Percentiles rank a stretch among this genome's conserved stretches.
These are phyloP conservation scores for Cephalopholis sonnerati DNA, from an alignment of 2,113 vertebrate genomes.

Conservation along the genomic window DNA sequence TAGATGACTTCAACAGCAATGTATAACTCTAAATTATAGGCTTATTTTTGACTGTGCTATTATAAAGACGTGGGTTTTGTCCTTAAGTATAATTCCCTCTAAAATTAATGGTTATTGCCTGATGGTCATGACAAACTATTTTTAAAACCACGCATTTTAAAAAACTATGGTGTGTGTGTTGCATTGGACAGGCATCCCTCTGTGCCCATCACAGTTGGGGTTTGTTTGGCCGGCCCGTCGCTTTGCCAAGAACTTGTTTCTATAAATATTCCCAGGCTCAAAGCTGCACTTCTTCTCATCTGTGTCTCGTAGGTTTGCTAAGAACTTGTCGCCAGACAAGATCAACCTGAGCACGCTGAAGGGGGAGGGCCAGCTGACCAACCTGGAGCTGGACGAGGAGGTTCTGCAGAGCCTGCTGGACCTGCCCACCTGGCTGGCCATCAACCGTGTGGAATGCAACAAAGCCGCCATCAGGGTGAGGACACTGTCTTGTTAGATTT, in stretches of 20 bases:
- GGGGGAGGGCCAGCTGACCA: slow-evolving; percentile 98
- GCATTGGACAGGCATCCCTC: background rate
- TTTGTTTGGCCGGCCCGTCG: slow-evolving; percentile 4
- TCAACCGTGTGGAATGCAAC: slow-evolving; percentile 97
- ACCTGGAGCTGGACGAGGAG: slow-evolving; percentile 97
- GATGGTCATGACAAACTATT: background rate
- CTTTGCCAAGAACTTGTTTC: slow-evolving; percentile 31
- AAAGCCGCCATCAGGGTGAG: slow-evolving; percentile 97
- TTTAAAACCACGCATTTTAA: background rate
- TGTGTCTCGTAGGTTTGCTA: slow-evolving; percentile 90
- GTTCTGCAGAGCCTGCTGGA: slow-evolving; percentile 99
- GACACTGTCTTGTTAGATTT: background rate
- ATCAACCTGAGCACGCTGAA: slow-evolving; percentile 99
- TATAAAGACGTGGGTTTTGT: background rate
- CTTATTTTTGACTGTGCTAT: background rate
- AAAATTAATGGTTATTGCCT: background rate
- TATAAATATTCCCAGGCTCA: slow-evolving; percentile 35
- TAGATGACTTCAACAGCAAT: background rate
- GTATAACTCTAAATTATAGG: background rate
- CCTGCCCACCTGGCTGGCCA: slow-evolving; percentile 98
- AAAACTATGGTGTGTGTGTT: background rate
- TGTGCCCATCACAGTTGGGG: slow-evolving; percentile 5
- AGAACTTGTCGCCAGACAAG: slow-evolving; percentile 99
- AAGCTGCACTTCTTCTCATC: slow-evolving; percentile 15
- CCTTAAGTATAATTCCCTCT: background rate